phyloP scores from a whole-genome alignment of 2,113 vertebrate species.

The Tiliqua scincoides region DNA sequence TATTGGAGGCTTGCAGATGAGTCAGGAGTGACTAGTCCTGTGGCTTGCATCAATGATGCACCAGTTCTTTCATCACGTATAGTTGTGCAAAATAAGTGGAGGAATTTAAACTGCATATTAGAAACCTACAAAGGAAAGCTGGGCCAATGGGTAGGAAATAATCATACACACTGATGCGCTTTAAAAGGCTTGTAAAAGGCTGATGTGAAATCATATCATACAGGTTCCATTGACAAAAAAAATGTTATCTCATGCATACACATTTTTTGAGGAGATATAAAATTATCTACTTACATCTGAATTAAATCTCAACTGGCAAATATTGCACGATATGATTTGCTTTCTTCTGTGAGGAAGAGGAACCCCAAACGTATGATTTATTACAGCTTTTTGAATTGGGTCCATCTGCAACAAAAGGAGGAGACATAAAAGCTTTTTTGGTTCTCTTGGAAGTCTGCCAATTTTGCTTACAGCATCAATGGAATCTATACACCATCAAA shows the following conservation, averaged over 20 bases:
- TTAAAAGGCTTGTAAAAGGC: constrained; percentile 42
- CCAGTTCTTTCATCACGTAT: constrained; percentile 34
- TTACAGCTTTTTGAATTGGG: constrained; percentile 96
- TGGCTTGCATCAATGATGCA: constrained; percentile 20
- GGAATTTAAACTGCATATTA: constrained; percentile 37
- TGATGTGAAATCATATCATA: constrained; percentile 55
- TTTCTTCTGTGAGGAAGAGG: constrained; percentile 89
- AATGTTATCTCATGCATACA: constrained; percentile 42
- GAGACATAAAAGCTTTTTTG: constrained; percentile 79
- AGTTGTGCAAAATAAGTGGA: constrained; percentile 22
- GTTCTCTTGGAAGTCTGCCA: constrained; percentile 58
- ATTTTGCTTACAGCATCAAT: constrained; percentile 37
- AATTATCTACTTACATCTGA: constrained; percentile 91
- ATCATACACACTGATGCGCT: constrained; percentile 46
- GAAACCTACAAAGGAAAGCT: constrained; percentile 32
- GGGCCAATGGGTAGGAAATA: constrained; percentile 13
- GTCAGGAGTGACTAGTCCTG: constrained; percentile 28
- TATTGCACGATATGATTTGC: constrained; percentile 91
- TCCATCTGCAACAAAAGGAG: constrained; percentile 90
- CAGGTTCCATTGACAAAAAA: constrained; percentile 38
- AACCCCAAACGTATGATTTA: constrained; percentile 95
- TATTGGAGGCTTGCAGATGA: not conserved
- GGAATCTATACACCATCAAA: constrained; percentile 36
- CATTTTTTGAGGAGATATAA: constrained; percentile 65
- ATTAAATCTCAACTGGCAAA: constrained; percentile 98